Conservation (phyloP, 2,888 invertebrate genomes). For the Idaea dimidiata region DNA sequence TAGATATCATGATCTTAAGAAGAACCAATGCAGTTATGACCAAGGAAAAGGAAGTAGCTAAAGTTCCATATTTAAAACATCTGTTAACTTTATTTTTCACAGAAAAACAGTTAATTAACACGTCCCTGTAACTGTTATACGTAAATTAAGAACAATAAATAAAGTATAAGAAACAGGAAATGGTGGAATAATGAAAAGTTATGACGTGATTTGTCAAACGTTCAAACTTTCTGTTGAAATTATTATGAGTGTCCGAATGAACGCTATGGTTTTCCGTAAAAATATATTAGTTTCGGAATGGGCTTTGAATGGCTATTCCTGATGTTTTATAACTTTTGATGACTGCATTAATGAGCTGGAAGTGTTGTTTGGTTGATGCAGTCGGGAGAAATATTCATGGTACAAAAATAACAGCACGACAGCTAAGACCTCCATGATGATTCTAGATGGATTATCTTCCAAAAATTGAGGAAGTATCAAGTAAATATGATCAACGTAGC, state of each 20-base stretch:
- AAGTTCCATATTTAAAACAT: conserved; percentile 72
- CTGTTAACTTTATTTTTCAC: conserved; percentile 69
- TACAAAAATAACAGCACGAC: background rate
- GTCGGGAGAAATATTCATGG: background rate
- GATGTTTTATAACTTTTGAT: background rate
- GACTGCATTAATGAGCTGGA: background rate
- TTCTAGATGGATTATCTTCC: background rate
- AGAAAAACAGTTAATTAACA: conserved; percentile 73
- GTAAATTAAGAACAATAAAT: conserved; percentile 1
- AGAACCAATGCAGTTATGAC: conserved; percentile 69
- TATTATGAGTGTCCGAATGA: conserved; percentile 2
- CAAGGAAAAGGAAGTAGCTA: conserved; percentile 71
- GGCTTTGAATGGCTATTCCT: background rate
- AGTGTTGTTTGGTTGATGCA: background rate
- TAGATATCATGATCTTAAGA: conserved; percentile 69
- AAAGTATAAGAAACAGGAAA: conserved; percentile 27
- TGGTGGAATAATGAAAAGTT: conserved; percentile 35
- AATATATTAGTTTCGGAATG: conserved; percentile 1
- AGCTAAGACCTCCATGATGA: background rate
- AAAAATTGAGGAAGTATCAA: too few relatives aligned
- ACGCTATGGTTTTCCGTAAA: background rate
- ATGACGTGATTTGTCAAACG: background rate
- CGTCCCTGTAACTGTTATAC: conserved; percentile 47
- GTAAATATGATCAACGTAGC: too few relatives aligned
- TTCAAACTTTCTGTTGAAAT: conserved; percentile 2